Evolutionary conservation across 2,113 vertebrate genomes (phyloP).

Genomic region (Antigone vipio): DNA sequence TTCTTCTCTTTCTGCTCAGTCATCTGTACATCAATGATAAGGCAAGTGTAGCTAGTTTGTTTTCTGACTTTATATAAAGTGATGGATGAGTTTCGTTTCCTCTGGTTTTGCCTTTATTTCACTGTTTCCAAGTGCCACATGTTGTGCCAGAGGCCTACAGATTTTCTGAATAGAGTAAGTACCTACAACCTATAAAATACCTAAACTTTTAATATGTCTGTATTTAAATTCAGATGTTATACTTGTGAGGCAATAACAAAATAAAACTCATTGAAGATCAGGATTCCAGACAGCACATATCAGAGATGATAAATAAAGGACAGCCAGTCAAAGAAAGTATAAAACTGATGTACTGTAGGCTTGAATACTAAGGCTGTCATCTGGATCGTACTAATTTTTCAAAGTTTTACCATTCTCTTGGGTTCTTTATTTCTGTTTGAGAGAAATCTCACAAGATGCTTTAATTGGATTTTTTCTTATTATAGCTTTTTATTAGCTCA

Average conservation of each 20-base stretch:
- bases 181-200: neutral
- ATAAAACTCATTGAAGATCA: neutral
- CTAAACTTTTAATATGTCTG: neutral
- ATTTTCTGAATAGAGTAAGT: neutral
- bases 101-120: neutral
- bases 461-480: conserved; percentile 55
- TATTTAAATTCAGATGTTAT: conserved; percentile 1
- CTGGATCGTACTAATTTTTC: conserved; percentile 16
- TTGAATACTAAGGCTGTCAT: neutral
- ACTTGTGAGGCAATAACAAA: neutral
- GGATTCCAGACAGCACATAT: neutral
- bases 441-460: conserved; percentile 24
- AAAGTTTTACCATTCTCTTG: conserved; percentile 36
- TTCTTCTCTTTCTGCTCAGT: neutral
- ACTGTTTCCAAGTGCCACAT: neutral
- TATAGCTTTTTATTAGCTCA: conserved; percentile 50
- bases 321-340: neutral
- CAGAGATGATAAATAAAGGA: conserved; percentile 7
- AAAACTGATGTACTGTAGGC: conserved; percentile 14
- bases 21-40: neutral
- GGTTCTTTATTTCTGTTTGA: conserved; percentile 43
- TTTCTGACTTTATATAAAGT: neutral
- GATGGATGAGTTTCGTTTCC: neutral
- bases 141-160: neutral
- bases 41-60: neutral